These are phyloP conservation scores for Lipophrys pholis DNA, from an alignment of 2,113 vertebrate species.

Conservation along the genomic window DNA sequence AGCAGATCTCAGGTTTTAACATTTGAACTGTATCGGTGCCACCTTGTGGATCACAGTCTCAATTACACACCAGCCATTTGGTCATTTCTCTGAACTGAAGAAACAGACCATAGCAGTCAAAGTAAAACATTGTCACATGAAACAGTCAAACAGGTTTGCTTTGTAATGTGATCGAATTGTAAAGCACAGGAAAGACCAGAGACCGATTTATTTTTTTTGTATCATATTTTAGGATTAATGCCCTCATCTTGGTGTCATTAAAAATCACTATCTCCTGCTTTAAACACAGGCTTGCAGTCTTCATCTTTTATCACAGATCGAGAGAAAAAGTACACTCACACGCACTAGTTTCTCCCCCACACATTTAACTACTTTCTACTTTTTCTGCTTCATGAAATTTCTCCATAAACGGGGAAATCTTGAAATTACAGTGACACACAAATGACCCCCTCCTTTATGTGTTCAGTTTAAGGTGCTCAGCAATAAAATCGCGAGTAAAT, in stretches of 20 bases:
- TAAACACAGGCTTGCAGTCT: not conserved
- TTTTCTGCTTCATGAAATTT: slow-evolving; percentile 58
- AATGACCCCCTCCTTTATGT: slow-evolving; percentile 42
- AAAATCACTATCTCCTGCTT: not conserved
- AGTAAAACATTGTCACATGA: too few relatives aligned
- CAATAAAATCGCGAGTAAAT: slow-evolving; percentile 54
- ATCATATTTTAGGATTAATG: slow-evolving; percentile 1
- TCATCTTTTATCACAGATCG: not conserved
- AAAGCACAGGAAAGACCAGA: too few relatives aligned
- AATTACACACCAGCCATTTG: slow-evolving; percentile 49
- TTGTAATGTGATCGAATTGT: too few relatives aligned
- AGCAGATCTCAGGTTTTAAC: not conserved
- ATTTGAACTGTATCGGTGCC: slow-evolving; percentile 65
- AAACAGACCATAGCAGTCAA: too few relatives aligned
- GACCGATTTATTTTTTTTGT: too few relatives aligned
- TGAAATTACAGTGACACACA: slow-evolving; percentile 40
- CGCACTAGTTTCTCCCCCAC: fast-evolving
- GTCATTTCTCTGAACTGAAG: not conserved
- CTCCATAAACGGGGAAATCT: slow-evolving; percentile 19
- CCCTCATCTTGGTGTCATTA: not conserved
- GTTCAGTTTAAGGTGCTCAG: slow-evolving; percentile 49
- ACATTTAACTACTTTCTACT: slow-evolving; percentile 37
- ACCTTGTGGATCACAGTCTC: slow-evolving; percentile 74
- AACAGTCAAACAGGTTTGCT: too few relatives aligned
- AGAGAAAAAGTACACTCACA: not conserved